These are phyloP conservation scores for Heloderma charlesbogerti DNA, from an alignment of 2,113 vertebrate genomes.

Conservation along the genomic window DNA sequence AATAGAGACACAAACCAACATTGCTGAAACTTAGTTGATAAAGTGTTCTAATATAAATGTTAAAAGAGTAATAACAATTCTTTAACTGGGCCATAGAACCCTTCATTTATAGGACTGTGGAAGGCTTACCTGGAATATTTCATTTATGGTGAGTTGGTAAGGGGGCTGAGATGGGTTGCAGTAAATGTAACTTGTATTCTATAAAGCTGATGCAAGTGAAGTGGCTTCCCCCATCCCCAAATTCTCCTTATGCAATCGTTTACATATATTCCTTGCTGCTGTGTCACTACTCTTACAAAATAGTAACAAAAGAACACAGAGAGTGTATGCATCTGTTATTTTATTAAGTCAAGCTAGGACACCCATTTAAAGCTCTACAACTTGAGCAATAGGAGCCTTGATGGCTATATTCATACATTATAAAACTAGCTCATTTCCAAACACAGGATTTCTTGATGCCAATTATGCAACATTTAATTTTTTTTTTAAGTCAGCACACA, in stretches of 20 bases:
- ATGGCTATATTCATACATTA: neutral
- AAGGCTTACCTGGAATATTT: neutral
- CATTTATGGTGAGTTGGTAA: neutral
- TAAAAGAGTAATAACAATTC: neutral
- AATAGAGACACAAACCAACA: neutral
- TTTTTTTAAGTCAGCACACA: neutral
- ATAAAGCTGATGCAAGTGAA: neutral
- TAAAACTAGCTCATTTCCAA: neutral
- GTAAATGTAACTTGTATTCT: neutral
- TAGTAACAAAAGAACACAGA: neutral
- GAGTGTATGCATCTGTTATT: neutral
- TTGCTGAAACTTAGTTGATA: neutral
- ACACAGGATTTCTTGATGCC: neutral
- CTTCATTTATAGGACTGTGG: neutral
- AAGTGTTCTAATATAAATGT: fast-evolving
- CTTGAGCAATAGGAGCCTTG: neutral
- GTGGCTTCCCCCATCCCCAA: neutral
- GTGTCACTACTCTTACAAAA: neutral
- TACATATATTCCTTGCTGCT: neutral
- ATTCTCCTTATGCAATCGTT: neutral
- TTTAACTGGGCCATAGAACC: neutral
- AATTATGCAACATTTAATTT: neutral
- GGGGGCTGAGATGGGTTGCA: neutral
- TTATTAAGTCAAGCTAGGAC: neutral
- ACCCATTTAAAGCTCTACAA: neutral